These are phyloP conservation scores for Muscicapa comitata DNA, from an alignment of 2,797 vertebrate genomes.

Conservation along the genomic window DNA sequence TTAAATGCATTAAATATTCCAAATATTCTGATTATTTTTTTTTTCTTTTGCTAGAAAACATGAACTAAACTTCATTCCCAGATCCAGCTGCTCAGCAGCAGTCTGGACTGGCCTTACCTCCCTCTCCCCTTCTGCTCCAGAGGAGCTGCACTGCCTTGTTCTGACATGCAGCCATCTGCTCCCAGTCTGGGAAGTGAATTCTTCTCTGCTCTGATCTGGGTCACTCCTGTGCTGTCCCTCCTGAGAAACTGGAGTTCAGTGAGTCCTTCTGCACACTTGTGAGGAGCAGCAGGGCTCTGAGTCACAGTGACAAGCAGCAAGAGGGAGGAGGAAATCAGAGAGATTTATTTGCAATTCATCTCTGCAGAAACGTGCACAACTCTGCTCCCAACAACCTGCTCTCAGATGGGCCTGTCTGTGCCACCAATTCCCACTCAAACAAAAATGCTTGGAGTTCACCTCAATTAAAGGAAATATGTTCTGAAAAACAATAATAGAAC, in stretches of 20 bases:
- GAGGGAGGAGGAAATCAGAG: background rate
- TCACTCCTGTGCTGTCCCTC: background rate
- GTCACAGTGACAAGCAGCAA: background rate
- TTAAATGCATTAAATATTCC: background rate
- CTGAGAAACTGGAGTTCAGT: background rate
- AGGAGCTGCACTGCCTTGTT: background rate
- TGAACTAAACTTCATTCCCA: background rate
- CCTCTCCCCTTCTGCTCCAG: background rate
- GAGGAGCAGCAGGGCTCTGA: background rate
- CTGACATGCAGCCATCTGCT: constrained; percentile 2
- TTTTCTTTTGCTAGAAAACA: background rate
- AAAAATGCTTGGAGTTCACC: background rate
- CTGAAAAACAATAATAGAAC: background rate
- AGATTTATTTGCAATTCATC: background rate
- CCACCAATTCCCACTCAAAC: background rate
- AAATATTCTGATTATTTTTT: too few relatives aligned
- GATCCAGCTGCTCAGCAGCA: background rate
- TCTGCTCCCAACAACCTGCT: background rate
- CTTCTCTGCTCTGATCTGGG: background rate
- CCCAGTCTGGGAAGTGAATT: background rate
- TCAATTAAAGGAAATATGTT: background rate
- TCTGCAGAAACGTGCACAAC: background rate
- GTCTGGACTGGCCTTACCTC: background rate
- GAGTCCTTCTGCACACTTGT: background rate
- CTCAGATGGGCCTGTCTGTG: rapidly evolving